These are phyloP conservation scores for Conistra vaccinii DNA, from an alignment of 2,888 invertebrate genomes.

Conservation along the genomic window DNA sequence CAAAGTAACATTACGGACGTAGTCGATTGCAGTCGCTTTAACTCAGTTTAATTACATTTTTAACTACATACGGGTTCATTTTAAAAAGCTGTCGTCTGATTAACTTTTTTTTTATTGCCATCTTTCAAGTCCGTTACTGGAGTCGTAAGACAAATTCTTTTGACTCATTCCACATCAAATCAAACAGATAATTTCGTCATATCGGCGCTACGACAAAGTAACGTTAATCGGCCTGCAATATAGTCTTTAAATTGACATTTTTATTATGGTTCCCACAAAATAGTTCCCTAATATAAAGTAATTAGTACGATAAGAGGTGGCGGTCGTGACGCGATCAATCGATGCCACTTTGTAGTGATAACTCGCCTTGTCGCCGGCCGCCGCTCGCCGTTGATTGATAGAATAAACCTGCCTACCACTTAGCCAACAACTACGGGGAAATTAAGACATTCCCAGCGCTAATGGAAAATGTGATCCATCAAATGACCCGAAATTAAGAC, in stretches of 20 bases:
- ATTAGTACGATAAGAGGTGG: conserved; percentile 84
- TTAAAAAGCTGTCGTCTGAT: conserved; percentile 74
- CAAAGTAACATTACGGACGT: conserved; percentile 79
- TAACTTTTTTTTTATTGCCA: conserved; percentile 71
- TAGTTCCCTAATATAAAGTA: conserved; percentile 69
- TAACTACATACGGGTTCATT: conserved; percentile 80
- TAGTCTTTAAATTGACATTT: conserved; percentile 61
- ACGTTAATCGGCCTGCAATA: conserved; percentile 40
- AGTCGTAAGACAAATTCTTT: conserved; percentile 55
- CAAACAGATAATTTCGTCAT: conserved; percentile 44
- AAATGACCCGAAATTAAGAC: conserved; percentile 83
- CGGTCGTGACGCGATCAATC: conserved; percentile 82
- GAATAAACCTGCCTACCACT: conserved; percentile 82
- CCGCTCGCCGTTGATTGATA: conserved; percentile 81
- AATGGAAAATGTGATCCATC: conserved; percentile 86
- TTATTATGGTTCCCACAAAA: conserved; percentile 69
- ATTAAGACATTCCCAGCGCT: conserved; percentile 84
- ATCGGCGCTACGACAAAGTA: conserved; percentile 38
- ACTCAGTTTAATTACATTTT: conserved; percentile 82
- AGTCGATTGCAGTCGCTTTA: conserved; percentile 76
- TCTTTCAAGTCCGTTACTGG: conserved; percentile 63
- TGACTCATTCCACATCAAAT: conserved; percentile 43
- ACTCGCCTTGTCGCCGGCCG: conserved; percentile 73
- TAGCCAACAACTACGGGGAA: conserved; percentile 79
- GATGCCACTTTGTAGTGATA: conserved; percentile 84